Evolutionary conservation across 2,888 invertebrate genomes (phyloP), one percentile per base, ranked within the genome.

Genomic region (Nezara viridula): DNA sequence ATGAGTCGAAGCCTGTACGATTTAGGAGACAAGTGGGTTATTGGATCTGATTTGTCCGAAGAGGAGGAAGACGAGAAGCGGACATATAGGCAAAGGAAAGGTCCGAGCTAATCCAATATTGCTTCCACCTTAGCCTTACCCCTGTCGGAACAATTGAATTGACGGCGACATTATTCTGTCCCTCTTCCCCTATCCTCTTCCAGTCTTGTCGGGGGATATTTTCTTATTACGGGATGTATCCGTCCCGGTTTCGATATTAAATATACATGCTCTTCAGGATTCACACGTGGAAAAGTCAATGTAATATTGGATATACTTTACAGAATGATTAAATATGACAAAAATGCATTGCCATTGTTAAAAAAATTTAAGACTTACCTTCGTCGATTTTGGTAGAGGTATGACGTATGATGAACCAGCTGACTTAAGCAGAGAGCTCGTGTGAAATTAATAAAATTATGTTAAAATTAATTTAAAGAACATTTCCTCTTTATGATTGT

Each of bases 141-240:
- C 66, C 21, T 73, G 66, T 73, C 66, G 66, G 66, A 73, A 73
- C 66, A 73, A 73, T 73, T 73, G 19, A 73, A 73, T 73, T 73
- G 66, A 73, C 66, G 21, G 37, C 16, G 19, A 37, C 66, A 73
- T 73, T 73, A 73, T 73, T 73, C 66, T 1, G 1, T 73, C 37
- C 21, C 60, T 16, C 60, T 27, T 21, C 27, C 27, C 32, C 6
- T 73, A 6, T 37, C 32, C 37, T 21, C 32, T 16, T 66, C 32
- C 32, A 12, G 5, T 73, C 66, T 37, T 37, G 66, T 73, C 66
- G 12, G 60, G 14, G 60, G 27, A 37, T 37, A 37, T 73, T 37
- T 27, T 9, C 66, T 73, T 73, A 73, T 73, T 73, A 7, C 32
- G 2, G 32, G 21, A 73, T 10, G 10, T 27, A 60, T 73, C 32